These are phyloP conservation scores for Hirundichthys speculiger DNA, from an alignment of 2,113 vertebrate genomes.

Conservation along the genomic window DNA sequence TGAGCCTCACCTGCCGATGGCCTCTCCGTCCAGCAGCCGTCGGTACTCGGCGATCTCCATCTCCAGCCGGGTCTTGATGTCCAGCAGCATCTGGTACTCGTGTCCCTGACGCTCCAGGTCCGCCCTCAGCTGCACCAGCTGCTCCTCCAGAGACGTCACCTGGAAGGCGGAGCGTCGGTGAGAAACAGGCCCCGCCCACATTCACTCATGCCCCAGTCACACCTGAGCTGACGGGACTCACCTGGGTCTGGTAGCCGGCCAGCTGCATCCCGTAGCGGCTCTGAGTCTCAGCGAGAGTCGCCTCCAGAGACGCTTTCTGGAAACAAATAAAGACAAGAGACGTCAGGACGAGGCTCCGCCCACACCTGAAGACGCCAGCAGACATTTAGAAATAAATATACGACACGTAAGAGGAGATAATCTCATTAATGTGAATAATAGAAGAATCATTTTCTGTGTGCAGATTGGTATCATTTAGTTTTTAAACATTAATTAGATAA, in stretches of 20 bases:
- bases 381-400: no score
- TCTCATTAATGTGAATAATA: no score
- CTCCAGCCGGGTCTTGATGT: constrained; percentile 85
- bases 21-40: constrained; percentile 77
- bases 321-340: neutral
- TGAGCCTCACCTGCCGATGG: constrained; percentile 44
- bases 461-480: no score
- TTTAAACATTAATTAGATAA: no score
- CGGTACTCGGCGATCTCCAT: constrained; percentile 88
- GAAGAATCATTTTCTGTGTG: no score
- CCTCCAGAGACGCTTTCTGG: constrained; percentile 88
- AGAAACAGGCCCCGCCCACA: neutral
- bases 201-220: neutral
- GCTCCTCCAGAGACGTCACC: constrained; percentile 77
- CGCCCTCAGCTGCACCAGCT: constrained; percentile 76
- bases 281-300: constrained; percentile 81
- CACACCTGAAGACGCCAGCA: no score
- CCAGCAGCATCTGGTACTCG: constrained; percentile 84
- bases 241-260: constrained; percentile 80
- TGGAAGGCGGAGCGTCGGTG: constrained; percentile 15
- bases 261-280: constrained; percentile 79
- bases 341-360: no score
- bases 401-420: no score
- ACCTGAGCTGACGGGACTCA: constrained; percentile 40
- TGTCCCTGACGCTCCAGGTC: constrained; percentile 83